Evolutionary conservation across 2,797 vertebrate species (phyloP).

Genomic region (Sebastes cheni): DNA sequence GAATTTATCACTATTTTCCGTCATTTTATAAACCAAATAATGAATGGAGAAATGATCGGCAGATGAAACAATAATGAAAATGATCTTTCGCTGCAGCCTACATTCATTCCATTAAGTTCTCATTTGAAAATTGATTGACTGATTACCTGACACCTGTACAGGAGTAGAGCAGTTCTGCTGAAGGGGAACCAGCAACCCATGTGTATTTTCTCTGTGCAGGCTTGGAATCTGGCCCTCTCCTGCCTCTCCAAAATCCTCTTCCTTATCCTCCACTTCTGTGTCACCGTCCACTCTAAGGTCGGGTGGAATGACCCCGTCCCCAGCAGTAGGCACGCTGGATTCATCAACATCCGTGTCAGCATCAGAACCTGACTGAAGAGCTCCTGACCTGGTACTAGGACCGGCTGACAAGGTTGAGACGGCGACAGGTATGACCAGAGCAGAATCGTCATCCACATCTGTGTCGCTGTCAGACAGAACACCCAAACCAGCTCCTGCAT

Average conservation of each 20-base stretch:
- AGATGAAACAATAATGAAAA: neutral
- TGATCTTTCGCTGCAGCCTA: neutral
- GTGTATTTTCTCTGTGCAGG: slow-evolving; percentile 27
- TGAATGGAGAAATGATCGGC: neutral
- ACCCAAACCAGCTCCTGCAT: slow-evolving; percentile 18
- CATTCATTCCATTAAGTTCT: neutral
- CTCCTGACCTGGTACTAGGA: neutral
- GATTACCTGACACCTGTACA: slow-evolving; percentile 62
- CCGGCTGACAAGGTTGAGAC: neutral
- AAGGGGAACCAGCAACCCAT: slow-evolving; percentile 1
- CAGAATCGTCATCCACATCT: slow-evolving; percentile 68
- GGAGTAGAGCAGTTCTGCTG: slow-evolving; percentile 74
- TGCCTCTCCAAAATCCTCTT: neutral
- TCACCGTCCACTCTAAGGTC: slow-evolving; percentile 36
- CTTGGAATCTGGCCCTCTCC: slow-evolving; percentile 21
- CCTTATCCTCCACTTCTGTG: slow-evolving; percentile 63
- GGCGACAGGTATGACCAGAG: slow-evolving; percentile 4
- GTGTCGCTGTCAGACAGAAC: slow-evolving; percentile 80
- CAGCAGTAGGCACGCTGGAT: neutral
- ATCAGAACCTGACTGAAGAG: slow-evolving; percentile 18
- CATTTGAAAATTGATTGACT: neutral
- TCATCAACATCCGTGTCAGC: slow-evolving; percentile 52
- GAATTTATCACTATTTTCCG: neutral
- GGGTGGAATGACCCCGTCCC: neutral
- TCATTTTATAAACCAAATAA: neutral